Evolutionary conservation across 2,113 vertebrate genomes (phyloP).

Genomic region (Datnioides undecimradiatus): DNA sequence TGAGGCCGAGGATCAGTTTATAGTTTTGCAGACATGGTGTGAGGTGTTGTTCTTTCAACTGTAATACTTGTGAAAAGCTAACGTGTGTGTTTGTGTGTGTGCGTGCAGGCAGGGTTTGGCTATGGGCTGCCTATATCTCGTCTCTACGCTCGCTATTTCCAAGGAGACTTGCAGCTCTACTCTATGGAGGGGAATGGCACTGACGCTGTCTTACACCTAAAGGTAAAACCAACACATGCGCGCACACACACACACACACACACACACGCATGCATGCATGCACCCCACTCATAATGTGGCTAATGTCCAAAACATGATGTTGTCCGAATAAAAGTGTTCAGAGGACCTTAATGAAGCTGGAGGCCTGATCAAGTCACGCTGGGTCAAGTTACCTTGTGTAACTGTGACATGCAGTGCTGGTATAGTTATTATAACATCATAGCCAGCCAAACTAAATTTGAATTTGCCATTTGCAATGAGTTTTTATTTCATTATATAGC

Average conservation of each 20-base stretch:
- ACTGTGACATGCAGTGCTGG: too few species aligned
- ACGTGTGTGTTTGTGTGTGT: slow-evolving; percentile 29
- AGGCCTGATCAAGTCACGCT: not conserved
- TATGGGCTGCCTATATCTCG: slow-evolving; percentile 92
- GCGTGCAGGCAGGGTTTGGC: slow-evolving; percentile 88
- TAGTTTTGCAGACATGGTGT: too few species aligned
- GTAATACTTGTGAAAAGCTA: slow-evolving; percentile 1
- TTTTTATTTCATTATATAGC: too few species aligned
- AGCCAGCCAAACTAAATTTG: too few species aligned
- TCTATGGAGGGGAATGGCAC: slow-evolving; percentile 92
- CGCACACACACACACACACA: not conserved
- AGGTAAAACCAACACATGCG: slow-evolving; percentile 75
- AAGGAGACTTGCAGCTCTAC: slow-evolving; percentile 91
- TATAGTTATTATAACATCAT: too few species aligned
- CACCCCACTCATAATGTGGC: too few species aligned
- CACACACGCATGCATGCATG: not conserved
- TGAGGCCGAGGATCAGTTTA: too few species aligned
- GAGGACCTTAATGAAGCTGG: not conserved
- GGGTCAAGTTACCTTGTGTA: not conserved
- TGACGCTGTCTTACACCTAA: slow-evolving; percentile 88
- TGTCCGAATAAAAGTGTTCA: not conserved
- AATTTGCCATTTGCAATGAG: too few species aligned
- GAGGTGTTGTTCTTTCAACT: too few species aligned
- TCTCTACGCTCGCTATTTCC: slow-evolving; percentile 93
- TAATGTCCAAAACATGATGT: not conserved